Percentiles rank a stretch among this genome's conserved stretches.
These are phyloP conservation scores for Teleogryllus occipitalis DNA, from an alignment of 1,140 invertebrate species.

Conservation along the genomic window DNA sequence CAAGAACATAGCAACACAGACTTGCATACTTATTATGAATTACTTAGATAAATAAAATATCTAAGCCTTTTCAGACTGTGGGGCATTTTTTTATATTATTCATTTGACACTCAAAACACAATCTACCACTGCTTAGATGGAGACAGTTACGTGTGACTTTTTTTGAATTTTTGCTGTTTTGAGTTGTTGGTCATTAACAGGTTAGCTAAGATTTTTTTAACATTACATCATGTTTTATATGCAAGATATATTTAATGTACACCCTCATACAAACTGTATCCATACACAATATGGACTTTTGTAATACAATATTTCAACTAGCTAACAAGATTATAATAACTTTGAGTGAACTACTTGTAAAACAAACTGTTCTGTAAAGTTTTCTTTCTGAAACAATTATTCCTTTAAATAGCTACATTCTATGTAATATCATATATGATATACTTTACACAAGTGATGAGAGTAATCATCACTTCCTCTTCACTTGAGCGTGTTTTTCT, in stretches of 20 bases:
- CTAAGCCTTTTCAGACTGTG: not conserved
- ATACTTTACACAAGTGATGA: slow-evolving; percentile 2
- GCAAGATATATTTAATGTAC: not conserved
- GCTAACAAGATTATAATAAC: not conserved
- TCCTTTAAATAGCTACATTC: not conserved
- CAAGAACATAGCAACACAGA: not conserved
- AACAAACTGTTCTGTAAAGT: not conserved
- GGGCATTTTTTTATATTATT: not conserved
- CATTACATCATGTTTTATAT: not conserved
- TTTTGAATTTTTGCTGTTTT: not conserved
- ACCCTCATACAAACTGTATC: not conserved
- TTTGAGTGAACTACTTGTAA: slow-evolving; percentile 5
- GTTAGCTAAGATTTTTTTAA: not conserved
- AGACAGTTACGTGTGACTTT: not conserved
- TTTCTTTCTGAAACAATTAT: not conserved
- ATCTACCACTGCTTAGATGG: not conserved
- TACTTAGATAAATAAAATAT: not conserved
- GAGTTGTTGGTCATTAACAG: not conserved
- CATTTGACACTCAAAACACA: not conserved
- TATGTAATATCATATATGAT: not conserved
- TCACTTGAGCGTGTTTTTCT: not conserved
- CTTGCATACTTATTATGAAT: not conserved
- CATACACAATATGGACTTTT: not conserved
- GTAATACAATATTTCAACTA: not conserved
- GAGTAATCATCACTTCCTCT: not conserved